Evolutionary conservation across 2,797 vertebrate genomes (phyloP).

Genomic region (Miopithecus talapoin): DNA sequence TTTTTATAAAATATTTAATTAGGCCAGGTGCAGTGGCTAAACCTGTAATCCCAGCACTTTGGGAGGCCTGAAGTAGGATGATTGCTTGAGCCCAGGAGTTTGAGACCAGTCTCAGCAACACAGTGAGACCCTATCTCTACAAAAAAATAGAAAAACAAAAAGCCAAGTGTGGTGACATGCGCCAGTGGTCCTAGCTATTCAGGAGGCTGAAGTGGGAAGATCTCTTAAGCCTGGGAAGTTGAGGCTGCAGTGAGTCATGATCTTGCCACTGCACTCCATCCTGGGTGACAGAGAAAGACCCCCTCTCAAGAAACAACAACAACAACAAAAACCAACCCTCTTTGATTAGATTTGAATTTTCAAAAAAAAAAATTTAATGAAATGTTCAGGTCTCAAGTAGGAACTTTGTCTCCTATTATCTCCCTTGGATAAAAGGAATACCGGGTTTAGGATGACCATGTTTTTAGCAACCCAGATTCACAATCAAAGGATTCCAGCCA

Average conservation of each 20-base stretch:
- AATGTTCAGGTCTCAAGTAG: background rate
- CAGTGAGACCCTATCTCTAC: background rate
- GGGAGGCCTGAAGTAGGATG: background rate
- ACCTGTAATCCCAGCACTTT: background rate
- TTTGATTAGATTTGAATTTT: background rate
- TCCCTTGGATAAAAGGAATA: background rate
- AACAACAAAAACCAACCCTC: background rate
- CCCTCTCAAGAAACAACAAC: background rate
- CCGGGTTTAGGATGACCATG: background rate
- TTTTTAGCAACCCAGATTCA: background rate
- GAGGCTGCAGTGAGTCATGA: background rate
- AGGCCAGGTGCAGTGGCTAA: background rate
- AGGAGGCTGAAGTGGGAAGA: background rate
- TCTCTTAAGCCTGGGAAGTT: background rate
- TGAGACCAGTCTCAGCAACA: background rate
- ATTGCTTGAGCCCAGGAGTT: background rate
- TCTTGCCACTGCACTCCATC: background rate
- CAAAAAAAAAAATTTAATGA: background rate
- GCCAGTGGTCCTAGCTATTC: background rate
- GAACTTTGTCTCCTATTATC: background rate
- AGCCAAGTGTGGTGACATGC: background rate
- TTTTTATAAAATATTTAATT: conserved; percentile 34
- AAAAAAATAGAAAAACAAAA: background rate
- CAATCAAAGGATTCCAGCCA: background rate
- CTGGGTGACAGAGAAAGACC: background rate